Conservation (phyloP, 2,888 invertebrate genomes). For the Ornithoptera priamus region DNA sequence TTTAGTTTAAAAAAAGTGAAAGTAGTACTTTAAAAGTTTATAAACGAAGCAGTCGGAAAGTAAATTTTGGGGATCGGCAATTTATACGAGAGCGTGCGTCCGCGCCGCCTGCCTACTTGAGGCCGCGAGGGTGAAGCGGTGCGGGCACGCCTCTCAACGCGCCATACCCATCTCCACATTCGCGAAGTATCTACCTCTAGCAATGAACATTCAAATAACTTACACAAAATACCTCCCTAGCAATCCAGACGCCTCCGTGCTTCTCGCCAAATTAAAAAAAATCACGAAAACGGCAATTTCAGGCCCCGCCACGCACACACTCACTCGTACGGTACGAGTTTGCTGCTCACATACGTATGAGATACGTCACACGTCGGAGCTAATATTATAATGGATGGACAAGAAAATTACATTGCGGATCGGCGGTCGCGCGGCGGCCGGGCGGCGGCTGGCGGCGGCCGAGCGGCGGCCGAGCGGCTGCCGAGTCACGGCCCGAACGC, state of each 20-base stretch:
- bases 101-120: slow-evolving; percentile 58
- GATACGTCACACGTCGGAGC: slow-evolving; percentile 35
- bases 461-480: too few species aligned
- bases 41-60: not conserved
- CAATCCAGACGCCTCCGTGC: slow-evolving; percentile 9
- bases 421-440: slow-evolving; percentile 7
- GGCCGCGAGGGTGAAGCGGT: slow-evolving; percentile 69
- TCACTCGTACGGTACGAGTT: slow-evolving; percentile 34
- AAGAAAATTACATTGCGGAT: slow-evolving; percentile 47
- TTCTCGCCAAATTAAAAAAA: slow-evolving; percentile 41
- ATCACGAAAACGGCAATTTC: slow-evolving; percentile 48
- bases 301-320: slow-evolving; percentile 50
- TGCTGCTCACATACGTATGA: slow-evolving; percentile 41
- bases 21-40: not conserved
- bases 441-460: too few species aligned
- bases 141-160: slow-evolving; percentile 62
- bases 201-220: slow-evolving; percentile 29
- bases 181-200: slow-evolving; percentile 27
- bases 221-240: slow-evolving; percentile 35
- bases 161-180: slow-evolving; percentile 34
- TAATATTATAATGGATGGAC: slow-evolving; percentile 35
- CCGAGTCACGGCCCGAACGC: slow-evolving; percentile 34
- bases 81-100: slow-evolving; percentile 9
- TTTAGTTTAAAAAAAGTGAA: not conserved
- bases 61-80: slow-evolving; percentile 15